phyloP scores from a whole-genome alignment of 2,113 vertebrate species.

The Syrrhaptes paradoxus region DNA sequence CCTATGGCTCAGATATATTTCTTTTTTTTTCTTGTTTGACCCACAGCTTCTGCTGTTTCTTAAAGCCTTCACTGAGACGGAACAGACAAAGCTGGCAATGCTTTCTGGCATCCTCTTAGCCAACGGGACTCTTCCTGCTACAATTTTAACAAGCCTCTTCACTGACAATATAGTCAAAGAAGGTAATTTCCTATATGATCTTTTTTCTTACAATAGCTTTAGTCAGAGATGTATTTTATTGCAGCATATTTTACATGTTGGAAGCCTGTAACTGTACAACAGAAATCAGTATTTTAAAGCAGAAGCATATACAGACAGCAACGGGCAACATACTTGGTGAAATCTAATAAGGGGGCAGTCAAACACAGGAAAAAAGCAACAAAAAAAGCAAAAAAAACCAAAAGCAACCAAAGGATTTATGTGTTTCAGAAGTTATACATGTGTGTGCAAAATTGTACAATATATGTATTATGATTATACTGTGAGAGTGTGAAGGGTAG shows the following conservation, averaged over 20 bases:
- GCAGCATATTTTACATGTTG: neutral
- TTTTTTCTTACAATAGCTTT: neutral
- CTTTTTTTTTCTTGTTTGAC: neutral
- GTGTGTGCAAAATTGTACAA: neutral
- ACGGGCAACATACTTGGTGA: neutral
- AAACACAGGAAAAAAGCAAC: neutral
- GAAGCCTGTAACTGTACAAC: neutral
- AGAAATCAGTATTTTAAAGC: neutral
- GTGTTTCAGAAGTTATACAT: neutral
- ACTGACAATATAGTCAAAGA: conserved; percentile 92
- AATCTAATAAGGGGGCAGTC: neutral
- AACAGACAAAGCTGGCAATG: conserved; percentile 91
- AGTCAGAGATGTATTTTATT: neutral
- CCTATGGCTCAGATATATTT: neutral
- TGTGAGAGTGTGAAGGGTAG: neutral
- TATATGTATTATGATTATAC: neutral
- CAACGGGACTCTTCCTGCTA: conserved; percentile 82
- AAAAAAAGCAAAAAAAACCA: neutral
- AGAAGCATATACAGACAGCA: neutral
- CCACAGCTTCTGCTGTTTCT: conserved; percentile 90
- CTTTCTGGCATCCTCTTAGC: conserved; percentile 89
- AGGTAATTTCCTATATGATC: conserved; percentile 69
- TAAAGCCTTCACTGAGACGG: conserved; percentile 90
- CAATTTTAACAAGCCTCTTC: conserved; percentile 91
- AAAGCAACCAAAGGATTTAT: neutral